Percentiles rank a stretch among this genome's conserved stretches.
Conservation (phyloP, 2,888 invertebrate genomes). For the Romanomermis culicivorax region DNA sequence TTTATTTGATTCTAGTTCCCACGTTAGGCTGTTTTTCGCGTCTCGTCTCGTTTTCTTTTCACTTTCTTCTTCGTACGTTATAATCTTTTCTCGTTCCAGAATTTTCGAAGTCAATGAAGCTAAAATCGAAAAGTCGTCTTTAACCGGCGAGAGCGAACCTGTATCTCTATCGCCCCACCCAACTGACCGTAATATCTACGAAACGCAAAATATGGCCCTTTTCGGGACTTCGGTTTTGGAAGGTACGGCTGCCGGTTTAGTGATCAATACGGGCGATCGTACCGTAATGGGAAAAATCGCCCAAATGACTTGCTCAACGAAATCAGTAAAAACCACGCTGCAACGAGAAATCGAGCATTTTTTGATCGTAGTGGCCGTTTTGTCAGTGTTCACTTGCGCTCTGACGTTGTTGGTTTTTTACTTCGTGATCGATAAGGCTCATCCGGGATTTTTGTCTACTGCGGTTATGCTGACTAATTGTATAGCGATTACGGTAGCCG, state of each 20-base stretch:
- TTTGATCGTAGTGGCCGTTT: neutral
- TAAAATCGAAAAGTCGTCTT: slow-evolving; percentile 1
- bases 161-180: neutral
- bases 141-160: slow-evolving; percentile 1
- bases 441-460: neutral
- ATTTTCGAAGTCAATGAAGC: neutral
- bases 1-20: too few relatives aligned
- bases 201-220: slow-evolving; percentile 1
- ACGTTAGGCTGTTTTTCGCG: too few relatives aligned
- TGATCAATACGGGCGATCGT: slow-evolving; percentile 1
- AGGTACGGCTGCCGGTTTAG: neutral
- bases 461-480: neutral
- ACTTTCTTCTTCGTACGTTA: too few relatives aligned
- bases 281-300: slow-evolving; percentile 5
- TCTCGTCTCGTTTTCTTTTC: too few relatives aligned
- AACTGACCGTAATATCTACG: slow-evolving; percentile 3
- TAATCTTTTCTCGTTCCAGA: too few relatives aligned
- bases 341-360: neutral
- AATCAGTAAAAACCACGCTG: neutral
- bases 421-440: neutral
- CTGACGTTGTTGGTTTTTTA: neutral
- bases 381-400: neutral
- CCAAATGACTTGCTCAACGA: neutral
- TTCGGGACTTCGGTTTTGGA: neutral
- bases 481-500: neutral